Base-by-base conservation (phyloP, 1,140 invertebrate genomes). In the Drosophila tropicalis region DNA sequence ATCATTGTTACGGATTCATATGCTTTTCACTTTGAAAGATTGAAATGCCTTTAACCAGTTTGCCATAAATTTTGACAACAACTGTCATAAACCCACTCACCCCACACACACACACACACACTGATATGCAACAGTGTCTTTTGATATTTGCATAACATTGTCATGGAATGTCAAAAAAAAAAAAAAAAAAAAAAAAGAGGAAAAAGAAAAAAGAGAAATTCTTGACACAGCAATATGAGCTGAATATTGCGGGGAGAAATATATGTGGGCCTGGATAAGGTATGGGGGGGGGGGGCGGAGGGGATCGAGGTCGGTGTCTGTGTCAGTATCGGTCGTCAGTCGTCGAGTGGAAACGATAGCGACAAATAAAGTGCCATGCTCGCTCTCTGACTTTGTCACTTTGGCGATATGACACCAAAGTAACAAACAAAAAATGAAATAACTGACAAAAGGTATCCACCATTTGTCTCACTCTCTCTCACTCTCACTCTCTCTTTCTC, bases 71-170 rank as follows among this genome's bases (percentile, higher is more conserved):
- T 51, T 51, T 51, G 44, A 51, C 44, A 17, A 17, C 44, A 51
- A 22, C 44, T 51, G 44, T 22, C 44, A 51, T 22, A 22, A 17
- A 51, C 17, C 22, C 44, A 1, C 15, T 3, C 41, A 47, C 2
- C 0, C 2, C 15, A 57, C 15, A 34, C 15, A 9, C n/a, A 57
- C 25, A 56, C 25, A 56, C 12, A 15, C 32, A 34, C 15, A 34
- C 66, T 54, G 19, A 36, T 36, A 39, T 51, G 44, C 55, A 64
- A 39, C 54, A 60, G 64, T 72, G 70, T 58, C 66, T 72, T 72
- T 62, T 74, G 76, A 36, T 81, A 79, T 81, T 81, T 81, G 77
- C 72, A 80, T 79, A 71, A 72, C 72, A 80, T 70, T 66, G 71
- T 56, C 56, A 62, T 39, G 58, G 57, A 15, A 72, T 72, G 64